Percentiles rank a stretch among this genome's conserved stretches.
Evolutionary conservation across 2,113 vertebrate genomes (phyloP).

Genomic region (Microcebus jonahi): DNA sequence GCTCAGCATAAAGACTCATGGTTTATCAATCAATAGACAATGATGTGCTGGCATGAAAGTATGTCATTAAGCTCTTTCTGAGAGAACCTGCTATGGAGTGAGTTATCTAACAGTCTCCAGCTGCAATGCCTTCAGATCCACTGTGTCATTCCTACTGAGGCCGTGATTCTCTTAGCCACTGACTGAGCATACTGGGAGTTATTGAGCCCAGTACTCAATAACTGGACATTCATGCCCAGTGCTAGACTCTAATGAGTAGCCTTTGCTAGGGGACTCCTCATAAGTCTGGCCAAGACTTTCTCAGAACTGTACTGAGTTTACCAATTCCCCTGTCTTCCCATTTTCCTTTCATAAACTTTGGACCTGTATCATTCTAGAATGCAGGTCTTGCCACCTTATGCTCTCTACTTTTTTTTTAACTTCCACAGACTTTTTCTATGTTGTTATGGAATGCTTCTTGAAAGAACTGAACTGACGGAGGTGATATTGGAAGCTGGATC

Average conservation of each 20-base stretch:
- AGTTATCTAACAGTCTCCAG: background rate
- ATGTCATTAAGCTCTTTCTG: background rate
- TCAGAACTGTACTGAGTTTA: background rate
- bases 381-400: background rate
- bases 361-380: background rate
- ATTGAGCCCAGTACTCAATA: too few relatives aligned
- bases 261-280: background rate
- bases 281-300: background rate
- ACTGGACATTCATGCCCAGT: background rate
- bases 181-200: background rate
- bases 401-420: background rate
- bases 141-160: background rate
- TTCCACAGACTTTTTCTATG: background rate
- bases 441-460: background rate
- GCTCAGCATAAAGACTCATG: background rate
- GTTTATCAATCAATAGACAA: background rate
- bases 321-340: background rate
- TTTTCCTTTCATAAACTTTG: background rate
- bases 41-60: background rate
- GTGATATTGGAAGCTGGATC: background rate
- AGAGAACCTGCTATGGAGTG: background rate
- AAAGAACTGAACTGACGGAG: background rate
- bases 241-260: background rate
- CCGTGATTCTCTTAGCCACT: background rate
- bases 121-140: background rate